A percentile compares a stretch with the other conserved stretches of the same genome.
Evolutionary conservation across 2,888 invertebrate species (phyloP).

Genomic region (Lordiphosa andalusiaca): DNA sequence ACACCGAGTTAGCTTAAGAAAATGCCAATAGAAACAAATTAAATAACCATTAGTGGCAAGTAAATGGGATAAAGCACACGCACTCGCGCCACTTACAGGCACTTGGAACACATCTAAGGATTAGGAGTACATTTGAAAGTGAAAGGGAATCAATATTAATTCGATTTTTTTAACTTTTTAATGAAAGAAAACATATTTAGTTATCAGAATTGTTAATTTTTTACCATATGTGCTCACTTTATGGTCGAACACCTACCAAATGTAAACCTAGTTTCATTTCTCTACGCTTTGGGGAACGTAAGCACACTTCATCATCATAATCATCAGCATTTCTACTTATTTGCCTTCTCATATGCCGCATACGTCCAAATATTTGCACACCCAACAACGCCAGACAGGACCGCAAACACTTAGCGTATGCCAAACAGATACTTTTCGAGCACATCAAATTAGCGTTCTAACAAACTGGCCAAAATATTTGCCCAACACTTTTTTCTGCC

Average conservation of each 20-base stretch:
- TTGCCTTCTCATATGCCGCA: constrained; percentile 49
- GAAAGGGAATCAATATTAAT: too few species aligned
- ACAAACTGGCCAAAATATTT: constrained; percentile 27
- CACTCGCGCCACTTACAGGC: too few species aligned
- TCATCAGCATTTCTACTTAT: background rate
- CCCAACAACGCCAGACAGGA: constrained; percentile 7
- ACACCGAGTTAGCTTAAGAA: too few species aligned
- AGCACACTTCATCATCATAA: constrained; percentile 9
- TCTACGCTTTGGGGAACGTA: background rate
- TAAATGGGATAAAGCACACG: too few species aligned
- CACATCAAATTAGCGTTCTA: constrained; percentile 36
- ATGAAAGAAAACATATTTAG: too few species aligned
- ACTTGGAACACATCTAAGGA: too few species aligned
- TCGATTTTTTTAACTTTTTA: too few species aligned
- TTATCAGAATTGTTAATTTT: too few species aligned
- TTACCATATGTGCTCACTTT: too few species aligned
- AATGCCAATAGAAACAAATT: too few species aligned
- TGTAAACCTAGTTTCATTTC: background rate
- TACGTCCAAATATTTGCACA: constrained; percentile 57
- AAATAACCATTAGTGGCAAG: too few species aligned
- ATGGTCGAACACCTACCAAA: background rate
- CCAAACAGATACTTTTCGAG: constrained; percentile 17
- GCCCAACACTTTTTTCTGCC: constrained; percentile 13
- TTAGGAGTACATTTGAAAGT: too few species aligned
- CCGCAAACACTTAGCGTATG: constrained; percentile 3